Conservation (phyloP, 2,797 vertebrate genomes). For the Sebastes melanostomus region DNA sequence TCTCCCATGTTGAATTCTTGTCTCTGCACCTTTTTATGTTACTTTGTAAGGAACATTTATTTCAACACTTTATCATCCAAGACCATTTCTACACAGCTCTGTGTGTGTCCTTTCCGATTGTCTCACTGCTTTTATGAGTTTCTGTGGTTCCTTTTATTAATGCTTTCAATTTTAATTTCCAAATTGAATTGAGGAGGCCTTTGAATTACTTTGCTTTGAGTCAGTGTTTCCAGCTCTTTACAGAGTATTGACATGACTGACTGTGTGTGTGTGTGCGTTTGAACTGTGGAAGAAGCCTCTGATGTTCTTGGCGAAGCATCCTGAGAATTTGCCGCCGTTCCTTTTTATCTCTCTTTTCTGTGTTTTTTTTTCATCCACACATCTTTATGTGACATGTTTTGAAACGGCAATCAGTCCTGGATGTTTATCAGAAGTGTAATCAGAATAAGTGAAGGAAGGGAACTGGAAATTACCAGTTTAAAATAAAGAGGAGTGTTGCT, state of each 20-base stretch:
- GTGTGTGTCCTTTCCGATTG: not conserved
- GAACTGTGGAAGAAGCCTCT: not conserved
- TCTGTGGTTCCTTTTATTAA: slow-evolving; percentile 14
- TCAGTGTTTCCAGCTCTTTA: slow-evolving; percentile 21
- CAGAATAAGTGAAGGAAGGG: not conserved
- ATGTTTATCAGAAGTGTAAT: not conserved
- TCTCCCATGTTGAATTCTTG: not conserved
- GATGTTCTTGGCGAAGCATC: slow-evolving; percentile 18
- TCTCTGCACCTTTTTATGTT: not conserved
- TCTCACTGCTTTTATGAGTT: not conserved
- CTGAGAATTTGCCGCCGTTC: slow-evolving; percentile 12
- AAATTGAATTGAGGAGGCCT: not conserved
- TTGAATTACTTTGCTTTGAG: slow-evolving; percentile 22
- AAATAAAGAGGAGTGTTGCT: not conserved
- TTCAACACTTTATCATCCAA: not conserved
- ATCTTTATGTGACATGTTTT: slow-evolving; percentile 2
- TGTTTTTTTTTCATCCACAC: not conserved
- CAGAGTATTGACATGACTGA: not conserved
- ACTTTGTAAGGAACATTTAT: not conserved
- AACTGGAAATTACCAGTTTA: not conserved
- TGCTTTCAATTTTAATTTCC: not conserved
- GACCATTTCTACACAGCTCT: not conserved
- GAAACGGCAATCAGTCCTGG: not conserved
- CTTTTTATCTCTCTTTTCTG: slow-evolving; percentile 21
- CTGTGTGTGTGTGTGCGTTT: not conserved